Base-by-base conservation (phyloP, 2,113 vertebrate species). In the Scortum barcoo region DNA sequence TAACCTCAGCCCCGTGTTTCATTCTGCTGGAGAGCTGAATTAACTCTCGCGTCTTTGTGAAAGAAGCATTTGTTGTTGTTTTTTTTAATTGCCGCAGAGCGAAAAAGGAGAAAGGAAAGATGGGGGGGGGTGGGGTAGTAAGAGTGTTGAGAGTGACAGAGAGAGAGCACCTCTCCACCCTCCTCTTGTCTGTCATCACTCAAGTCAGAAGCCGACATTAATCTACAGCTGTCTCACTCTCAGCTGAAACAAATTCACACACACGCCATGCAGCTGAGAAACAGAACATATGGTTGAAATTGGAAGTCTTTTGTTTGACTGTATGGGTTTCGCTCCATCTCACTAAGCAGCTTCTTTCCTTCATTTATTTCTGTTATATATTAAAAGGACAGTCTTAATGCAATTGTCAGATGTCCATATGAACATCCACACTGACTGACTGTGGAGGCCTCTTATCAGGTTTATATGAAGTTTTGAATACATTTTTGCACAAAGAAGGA, bases 141-240 rank as follows among this genome's bases (percentile, higher is more conserved):
- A n/a, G 19, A 58, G 48, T 30, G 51, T 44, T 36, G 33, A 83
- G 68, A 38, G 48, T 42, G 16, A 60, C 5, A 46, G 53, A 46
- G 53, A 68, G 28, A 66, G 81, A 75, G 42, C 57, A 68, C 77
- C 85, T 86, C 81, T 91, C 86, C 93, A 92, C 51, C 86, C 70
- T 65, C 60, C 77, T 81, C 85, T 70, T 67, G 83, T 94, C 93
- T 40, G 71, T 95, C 92, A 76, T 88, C 91, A 58, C 81, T 76
- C 56, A 40, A 83, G 87, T 92, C 91, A 90, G 84, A 86, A 84
- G 89, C 80, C 53, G 78, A 88, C 86, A 92, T 93, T 86, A 90
- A 90, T 94, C 86, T 88, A 86, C 94, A 95, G 92, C 92, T 95
- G 92, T 89, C 90, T 75, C 24, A 36, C 78, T 83, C 87, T 86